Conservation (phyloP, 2,888 invertebrate species). For the Tinea pellionella region DNA sequence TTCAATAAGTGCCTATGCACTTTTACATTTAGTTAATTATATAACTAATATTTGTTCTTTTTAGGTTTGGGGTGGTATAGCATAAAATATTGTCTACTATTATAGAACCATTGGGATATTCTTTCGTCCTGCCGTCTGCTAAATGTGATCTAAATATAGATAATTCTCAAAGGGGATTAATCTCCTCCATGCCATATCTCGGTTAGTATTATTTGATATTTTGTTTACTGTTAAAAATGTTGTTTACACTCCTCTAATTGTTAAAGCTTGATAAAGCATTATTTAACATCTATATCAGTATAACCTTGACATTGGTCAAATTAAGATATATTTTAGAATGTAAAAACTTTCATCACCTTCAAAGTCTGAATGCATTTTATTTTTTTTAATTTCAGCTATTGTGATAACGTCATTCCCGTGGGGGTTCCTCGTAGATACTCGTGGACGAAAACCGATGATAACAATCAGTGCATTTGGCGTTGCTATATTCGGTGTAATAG, state of each 20-base stretch:
- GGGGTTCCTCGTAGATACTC: conserved; percentile 82
- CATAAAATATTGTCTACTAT: conserved; percentile 52
- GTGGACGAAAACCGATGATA: conserved; percentile 73
- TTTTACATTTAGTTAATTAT: background rate
- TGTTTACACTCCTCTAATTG: too few relatives aligned
- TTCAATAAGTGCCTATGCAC: too few relatives aligned
- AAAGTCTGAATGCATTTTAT: too few relatives aligned
- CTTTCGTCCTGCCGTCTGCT: conserved; percentile 72
- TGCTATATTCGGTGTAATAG: conserved; percentile 58
- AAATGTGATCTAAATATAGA: conserved; percentile 72
- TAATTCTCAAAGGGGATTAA: conserved; percentile 64
- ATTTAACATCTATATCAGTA: too few relatives aligned
- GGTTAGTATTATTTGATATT: conserved; percentile 50
- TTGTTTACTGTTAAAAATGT: background rate
- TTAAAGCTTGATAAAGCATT: too few relatives aligned
- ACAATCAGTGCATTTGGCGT: conserved; percentile 44
- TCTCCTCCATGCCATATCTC: conserved; percentile 73
- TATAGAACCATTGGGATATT: conserved; percentile 73
- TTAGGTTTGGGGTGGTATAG: conserved; percentile 54
- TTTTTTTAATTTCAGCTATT: conserved; percentile 55
- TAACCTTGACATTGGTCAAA: too few relatives aligned
- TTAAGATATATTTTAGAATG: too few relatives aligned
- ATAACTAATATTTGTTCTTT: background rate
- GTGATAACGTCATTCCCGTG: conserved; percentile 81
- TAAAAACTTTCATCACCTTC: too few relatives aligned